Evolutionary conservation across 2,888 invertebrate species (phyloP), one percentile per base, ranked within the genome.

Genomic region (Thymelicus acteon): DNA sequence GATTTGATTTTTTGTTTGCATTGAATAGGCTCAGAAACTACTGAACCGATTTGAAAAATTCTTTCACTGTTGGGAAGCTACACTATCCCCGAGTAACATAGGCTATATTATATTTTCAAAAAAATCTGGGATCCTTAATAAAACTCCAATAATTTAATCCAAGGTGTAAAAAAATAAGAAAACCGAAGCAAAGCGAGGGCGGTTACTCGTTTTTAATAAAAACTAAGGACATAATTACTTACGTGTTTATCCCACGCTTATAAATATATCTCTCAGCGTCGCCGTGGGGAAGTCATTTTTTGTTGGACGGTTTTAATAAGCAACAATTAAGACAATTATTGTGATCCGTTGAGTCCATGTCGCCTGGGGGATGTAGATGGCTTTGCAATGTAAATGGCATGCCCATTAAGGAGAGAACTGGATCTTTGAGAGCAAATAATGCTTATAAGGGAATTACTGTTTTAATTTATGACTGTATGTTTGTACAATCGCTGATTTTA

Each of bases 261-360:
- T 65, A 65, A 15, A 24, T n/a, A 44, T 5, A 19, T 6, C 7
- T 4, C n/a, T 12, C 44, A 2, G n/a, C 37, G n/a, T n/a, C 52
- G 31, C 40, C 19, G 54, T 15, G 49, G 49, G n/a, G 8, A 54
- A 40, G 15, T 19, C 6, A n/a, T 54, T 57, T 57, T 65, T 65
- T 12, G 12, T 8, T 10, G 2, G 19, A 57, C 24, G 44, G 24
- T 47, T 66, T 58, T 66, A 66, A 47, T 31, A 58, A 66, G 10
- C 47, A 6, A 12, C 40, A 66, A 66, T 66, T 66, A 66, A 66
- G 37, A 31, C 47, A 66, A 66, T 66, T 66, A 37, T 31, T 66
- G 15, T 31, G 48, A 58, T 19, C 47, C 57, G 12, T 40, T 61
- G 47, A 24, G 13, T 48, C 49, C 31, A 15, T 37, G 15, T 49